Evolutionary conservation across 2,797 vertebrate species (phyloP).

Genomic region (Enteromius unitaeniatus): DNA sequence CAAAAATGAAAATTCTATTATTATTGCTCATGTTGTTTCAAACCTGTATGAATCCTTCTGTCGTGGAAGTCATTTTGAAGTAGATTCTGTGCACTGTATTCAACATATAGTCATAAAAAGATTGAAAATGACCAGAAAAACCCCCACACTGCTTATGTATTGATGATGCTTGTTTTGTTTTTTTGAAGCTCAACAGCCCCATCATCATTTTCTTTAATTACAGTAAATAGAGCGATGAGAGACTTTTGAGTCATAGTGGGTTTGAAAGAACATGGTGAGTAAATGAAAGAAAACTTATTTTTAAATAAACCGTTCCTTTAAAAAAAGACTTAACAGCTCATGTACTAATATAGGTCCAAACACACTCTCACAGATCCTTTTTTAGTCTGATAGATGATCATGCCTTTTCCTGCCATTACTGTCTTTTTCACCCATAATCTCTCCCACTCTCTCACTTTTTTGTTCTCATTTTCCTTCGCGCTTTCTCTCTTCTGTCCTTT

Average conservation of each 20-base stretch:
- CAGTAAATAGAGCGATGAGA: not conserved
- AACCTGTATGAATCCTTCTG: not conserved
- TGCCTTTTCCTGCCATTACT: constrained; percentile 7
- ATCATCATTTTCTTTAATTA: not conserved
- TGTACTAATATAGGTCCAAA: constrained; percentile 23
- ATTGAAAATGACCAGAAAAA: not conserved
- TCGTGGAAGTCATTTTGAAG: not conserved
- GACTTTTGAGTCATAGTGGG: not conserved
- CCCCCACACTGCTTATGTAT: not conserved
- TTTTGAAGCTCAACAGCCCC: not conserved
- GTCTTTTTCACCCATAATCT: constrained; percentile 28
- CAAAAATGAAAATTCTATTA: not conserved
- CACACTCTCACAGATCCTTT: not conserved
- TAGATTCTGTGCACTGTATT: not conserved
- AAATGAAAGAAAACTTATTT: not conserved
- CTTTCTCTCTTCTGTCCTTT: constrained; percentile 26
- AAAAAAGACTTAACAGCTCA: not conserved
- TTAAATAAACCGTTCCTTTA: not conserved
- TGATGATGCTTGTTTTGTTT: not conserved
- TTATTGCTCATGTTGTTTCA: not conserved
- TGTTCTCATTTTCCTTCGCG: not conserved
- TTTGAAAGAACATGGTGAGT: constrained; percentile 3
- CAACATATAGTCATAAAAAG: not conserved
- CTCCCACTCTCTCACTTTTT: not conserved
- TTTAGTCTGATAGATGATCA: constrained; percentile 22